These are phyloP conservation scores for Oplegnathus fasciatus DNA, from an alignment of 2,113 vertebrate species.

Conservation along the genomic window DNA sequence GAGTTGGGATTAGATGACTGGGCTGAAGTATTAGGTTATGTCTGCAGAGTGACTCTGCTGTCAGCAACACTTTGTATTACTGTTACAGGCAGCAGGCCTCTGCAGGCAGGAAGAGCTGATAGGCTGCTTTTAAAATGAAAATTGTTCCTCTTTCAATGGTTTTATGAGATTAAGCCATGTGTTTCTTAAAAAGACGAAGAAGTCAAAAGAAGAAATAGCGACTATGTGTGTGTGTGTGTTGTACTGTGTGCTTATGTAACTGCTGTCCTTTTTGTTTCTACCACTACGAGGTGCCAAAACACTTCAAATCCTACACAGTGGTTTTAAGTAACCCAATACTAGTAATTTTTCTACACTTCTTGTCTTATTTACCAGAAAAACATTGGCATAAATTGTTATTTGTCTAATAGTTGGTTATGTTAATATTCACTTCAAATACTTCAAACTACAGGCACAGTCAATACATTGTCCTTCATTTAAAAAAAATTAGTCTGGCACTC, in stretches of 20 bases:
- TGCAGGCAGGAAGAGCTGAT: constrained; percentile 9
- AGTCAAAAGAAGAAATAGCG: not conserved
- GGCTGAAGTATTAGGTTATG: not conserved
- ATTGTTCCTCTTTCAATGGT: not conserved
- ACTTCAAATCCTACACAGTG: no score
- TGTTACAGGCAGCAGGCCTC: not conserved
- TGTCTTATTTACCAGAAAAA: no score
- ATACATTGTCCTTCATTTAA: no score
- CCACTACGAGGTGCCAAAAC: not conserved
- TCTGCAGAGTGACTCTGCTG: not conserved
- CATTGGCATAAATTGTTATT: no score
- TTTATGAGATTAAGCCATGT: not conserved
- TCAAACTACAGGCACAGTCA: no score
- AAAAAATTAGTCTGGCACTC: no score
- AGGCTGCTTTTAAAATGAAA: constrained; percentile 24
- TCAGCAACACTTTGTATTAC: constrained; percentile 20
- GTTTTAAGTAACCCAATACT: no score
- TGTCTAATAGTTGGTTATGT: no score
- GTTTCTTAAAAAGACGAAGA: not conserved
- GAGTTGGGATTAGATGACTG: not conserved
- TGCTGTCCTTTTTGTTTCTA: not conserved
- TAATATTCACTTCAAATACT: no score
- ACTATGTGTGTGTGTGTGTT: not conserved
- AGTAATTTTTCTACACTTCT: no score
- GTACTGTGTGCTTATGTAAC: not conserved